Conservation (phyloP, 2,797 vertebrate genomes). For the Lophius americanus region DNA sequence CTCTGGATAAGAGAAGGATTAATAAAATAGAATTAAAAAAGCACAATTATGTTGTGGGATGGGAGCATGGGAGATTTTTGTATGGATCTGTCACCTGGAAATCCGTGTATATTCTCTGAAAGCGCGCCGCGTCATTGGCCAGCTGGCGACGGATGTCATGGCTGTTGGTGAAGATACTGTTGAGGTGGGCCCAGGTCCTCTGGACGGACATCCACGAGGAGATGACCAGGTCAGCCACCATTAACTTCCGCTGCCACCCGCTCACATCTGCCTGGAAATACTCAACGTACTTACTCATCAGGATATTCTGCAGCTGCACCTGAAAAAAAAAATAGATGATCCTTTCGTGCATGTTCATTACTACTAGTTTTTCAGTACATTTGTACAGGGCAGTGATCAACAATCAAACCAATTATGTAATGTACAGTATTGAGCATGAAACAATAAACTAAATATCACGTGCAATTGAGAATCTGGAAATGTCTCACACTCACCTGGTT, state of each 20-base stretch:
- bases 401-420: not conserved
- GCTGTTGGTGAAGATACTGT: conserved; percentile 88
- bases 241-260: conserved; percentile 84
- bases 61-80: not conserved
- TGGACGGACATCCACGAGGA: conserved; percentile 87
- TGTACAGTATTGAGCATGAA: not conserved
- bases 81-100: conserved; percentile 68
- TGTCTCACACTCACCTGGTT: conserved; percentile 72
- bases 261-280: conserved; percentile 87
- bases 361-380: too few species aligned
- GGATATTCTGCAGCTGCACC: conserved; percentile 86
- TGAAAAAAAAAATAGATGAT: conserved; percentile 31
- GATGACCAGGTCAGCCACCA: conserved; percentile 86
- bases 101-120: conserved; percentile 84
- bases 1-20: conserved; percentile 50
- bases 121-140: conserved; percentile 82
- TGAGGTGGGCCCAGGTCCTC: conserved; percentile 88
- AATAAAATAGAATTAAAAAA: not conserved
- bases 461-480: not conserved
- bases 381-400: too few species aligned
- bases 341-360: not conserved
- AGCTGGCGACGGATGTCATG: conserved; percentile 87
- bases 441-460: not conserved
- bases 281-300: conserved; percentile 89
- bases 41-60: not conserved